Percentiles rank a stretch among this genome's conserved stretches.
Conservation (phyloP, 2,113 vertebrate species). For the Genyomyrus donnyi region DNA sequence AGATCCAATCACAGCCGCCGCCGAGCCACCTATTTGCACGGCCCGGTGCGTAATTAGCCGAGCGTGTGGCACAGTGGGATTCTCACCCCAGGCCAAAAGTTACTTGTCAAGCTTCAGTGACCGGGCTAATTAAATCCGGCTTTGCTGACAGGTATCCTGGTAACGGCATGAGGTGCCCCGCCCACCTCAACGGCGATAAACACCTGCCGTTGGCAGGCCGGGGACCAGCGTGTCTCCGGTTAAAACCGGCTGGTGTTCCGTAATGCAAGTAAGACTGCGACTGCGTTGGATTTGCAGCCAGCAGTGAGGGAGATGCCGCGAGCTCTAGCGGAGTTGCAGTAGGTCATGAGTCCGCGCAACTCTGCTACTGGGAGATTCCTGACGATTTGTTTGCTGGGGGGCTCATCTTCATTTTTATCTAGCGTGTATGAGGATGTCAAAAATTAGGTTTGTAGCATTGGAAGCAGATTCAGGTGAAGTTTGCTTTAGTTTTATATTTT, state of each 20-base stretch:
- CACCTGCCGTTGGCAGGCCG: slow-evolving; percentile 58
- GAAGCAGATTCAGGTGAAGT: neutral
- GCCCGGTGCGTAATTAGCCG: slow-evolving; percentile 69
- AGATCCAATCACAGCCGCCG: slow-evolving; percentile 69
- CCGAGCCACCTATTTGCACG: slow-evolving; percentile 61
- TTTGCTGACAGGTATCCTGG: slow-evolving; percentile 59
- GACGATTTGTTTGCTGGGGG: neutral
- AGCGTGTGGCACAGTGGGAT: slow-evolving; percentile 51
- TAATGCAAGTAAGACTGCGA: slow-evolving; percentile 39
- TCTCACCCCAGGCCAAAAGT: slow-evolving; percentile 62
- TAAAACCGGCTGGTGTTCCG: slow-evolving; percentile 39
- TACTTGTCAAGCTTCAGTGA: slow-evolving; percentile 63
- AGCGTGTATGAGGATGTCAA: neutral
- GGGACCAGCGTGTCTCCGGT: slow-evolving; percentile 23
- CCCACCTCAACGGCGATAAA: slow-evolving; percentile 48
- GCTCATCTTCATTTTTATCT: neutral
- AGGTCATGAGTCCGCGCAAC: neutral
- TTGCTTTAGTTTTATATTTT: neutral
- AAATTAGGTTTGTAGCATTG: neutral
- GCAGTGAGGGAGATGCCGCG: neutral
- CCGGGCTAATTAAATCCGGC: slow-evolving; percentile 70
- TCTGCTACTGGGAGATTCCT: neutral
- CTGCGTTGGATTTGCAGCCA: neutral
- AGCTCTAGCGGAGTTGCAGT: neutral
- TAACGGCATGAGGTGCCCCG: slow-evolving; percentile 63